Percentiles rank a stretch among this genome's conserved stretches.
Evolutionary conservation across 2,888 invertebrate genomes (phyloP).

Genomic region (Drosophila paranaensis): DNA sequence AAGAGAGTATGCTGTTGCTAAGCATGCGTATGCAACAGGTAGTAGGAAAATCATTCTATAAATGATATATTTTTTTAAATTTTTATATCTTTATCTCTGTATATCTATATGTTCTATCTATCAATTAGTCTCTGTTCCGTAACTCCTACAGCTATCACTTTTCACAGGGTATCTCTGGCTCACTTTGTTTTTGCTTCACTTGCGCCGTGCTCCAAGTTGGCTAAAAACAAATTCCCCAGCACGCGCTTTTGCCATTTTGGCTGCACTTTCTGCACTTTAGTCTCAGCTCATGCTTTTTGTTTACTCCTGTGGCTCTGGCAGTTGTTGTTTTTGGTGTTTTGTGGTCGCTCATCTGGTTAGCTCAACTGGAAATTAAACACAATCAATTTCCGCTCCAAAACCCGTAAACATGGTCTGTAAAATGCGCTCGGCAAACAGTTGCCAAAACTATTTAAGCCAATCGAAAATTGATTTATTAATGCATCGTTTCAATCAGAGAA

Average conservation of each 20-base stretch:
- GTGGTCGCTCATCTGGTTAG: conserved; percentile 61
- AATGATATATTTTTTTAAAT: too few species aligned
- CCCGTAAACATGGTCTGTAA: conserved; percentile 54
- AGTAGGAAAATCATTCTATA: too few species aligned
- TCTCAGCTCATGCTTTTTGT: conserved; percentile 45
- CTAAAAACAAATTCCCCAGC: conserved; percentile 57
- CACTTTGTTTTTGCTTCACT: not conserved
- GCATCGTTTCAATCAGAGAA: conserved; percentile 9
- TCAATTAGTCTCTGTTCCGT: not conserved
- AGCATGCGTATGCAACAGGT: too few species aligned
- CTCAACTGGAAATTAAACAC: conserved; percentile 77
- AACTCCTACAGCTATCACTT: not conserved
- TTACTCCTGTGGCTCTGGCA: conserved; percentile 28
- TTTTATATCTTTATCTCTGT: not conserved
- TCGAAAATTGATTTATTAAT: conserved; percentile 45
- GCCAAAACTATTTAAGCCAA: conserved; percentile 47
- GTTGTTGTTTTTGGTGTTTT: conserved; percentile 22
- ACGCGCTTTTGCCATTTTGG: conserved; percentile 57
- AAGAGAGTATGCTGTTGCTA: not conserved
- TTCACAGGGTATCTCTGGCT: not conserved
- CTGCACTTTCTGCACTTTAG: conserved; percentile 45
- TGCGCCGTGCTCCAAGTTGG: conserved; percentile 48
- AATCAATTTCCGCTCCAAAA: conserved; percentile 81
- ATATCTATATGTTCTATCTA: not conserved
- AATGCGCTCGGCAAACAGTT: conserved; percentile 45